phyloP scores from a whole-genome alignment of 37 sponge, comb jelly and placozoan species.

The Bolinopsis microptera region DNA sequence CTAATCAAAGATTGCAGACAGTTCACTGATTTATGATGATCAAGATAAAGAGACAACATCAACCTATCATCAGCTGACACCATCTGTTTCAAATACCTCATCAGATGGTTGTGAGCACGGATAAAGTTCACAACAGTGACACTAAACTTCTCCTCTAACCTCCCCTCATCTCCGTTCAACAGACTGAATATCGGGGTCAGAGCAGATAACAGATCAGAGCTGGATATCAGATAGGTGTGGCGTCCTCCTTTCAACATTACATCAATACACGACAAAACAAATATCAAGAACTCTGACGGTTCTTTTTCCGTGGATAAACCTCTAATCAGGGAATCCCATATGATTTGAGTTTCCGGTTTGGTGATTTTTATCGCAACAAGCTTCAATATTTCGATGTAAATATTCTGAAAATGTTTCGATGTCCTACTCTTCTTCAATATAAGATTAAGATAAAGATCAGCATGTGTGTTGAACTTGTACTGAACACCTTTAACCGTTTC shows the following conservation, averaged over 20 bases:
- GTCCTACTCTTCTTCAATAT: neutral
- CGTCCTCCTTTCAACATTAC: slow-evolving; percentile 24
- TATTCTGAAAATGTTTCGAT: neutral
- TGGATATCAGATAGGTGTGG: slow-evolving; percentile 32
- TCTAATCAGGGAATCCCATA: neutral
- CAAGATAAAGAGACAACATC: neutral
- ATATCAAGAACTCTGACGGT: neutral
- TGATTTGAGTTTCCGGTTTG: neutral
- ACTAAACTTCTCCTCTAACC: neutral
- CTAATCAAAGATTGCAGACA: neutral
- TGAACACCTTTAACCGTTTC: slow-evolving; percentile 52
- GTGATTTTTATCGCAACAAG: slow-evolving; percentile 1
- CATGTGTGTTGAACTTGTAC: slow-evolving; percentile 42
- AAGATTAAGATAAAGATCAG: slow-evolving; percentile 17
- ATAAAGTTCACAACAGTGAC: neutral
- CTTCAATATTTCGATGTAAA: neutral
- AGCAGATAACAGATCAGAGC: neutral
- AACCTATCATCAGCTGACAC: neutral
- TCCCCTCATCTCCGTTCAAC: neutral
- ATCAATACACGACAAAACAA: neutral
- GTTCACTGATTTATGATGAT: neutral
- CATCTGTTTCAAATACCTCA: neutral
- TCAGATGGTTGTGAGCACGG: neutral
- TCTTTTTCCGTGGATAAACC: neutral
- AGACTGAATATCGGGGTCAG: neutral